Base-by-base conservation (phyloP, 2,888 invertebrate species). In the Enoplolaimus lenunculus region DNA sequence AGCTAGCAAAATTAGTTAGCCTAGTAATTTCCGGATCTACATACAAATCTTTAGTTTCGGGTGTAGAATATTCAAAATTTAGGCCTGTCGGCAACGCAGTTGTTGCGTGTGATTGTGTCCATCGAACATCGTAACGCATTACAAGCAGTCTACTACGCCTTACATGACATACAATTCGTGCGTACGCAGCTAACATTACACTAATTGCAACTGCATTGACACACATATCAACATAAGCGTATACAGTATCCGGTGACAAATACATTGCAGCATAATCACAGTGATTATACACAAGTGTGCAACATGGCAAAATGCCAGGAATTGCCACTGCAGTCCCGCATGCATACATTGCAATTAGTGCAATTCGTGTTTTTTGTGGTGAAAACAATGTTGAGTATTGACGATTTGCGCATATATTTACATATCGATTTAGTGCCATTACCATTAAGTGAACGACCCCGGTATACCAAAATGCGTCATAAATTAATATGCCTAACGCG, bases 401-500 rank as follows among this genome's bases (percentile, higher is more conserved):
- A 26, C 45, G 67, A n/a, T n/a, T n/a, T 45, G 45, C 21, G 7
- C 45, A 34, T 33, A 72, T 72, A 62, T 70, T 71, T 13, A 72
- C 70, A 57, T 68, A 71, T 2, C 72, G 72, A 59, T 72, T 72
- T 21, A 71, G 0, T 1, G 71, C 60, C 72, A 72, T 72, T 21
- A 71, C 16, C 66, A 68, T 69, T 30, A 72, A 34, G 35, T 72
- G 72, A 16, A 72, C 57, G 2, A 72, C 71, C 1, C 71, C 72
- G 28, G 60, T 30, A 65, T 72, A 72, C 72, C 72, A 72, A 57
- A 69, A 70, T 2, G 71, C 34, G 33, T 72, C 71, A 62, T 72
- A 72, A 31, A 71, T 62, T 26, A 69, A 68, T 21, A 72, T n/a
- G 1, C 62, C 71, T 30, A 72, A 29, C 21, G 71, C 60, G 34